A percentile compares a stretch with the other conserved stretches of the same genome.
Conservation (phyloP, 1,140 invertebrate genomes). For the Nilaparvata lugens region DNA sequence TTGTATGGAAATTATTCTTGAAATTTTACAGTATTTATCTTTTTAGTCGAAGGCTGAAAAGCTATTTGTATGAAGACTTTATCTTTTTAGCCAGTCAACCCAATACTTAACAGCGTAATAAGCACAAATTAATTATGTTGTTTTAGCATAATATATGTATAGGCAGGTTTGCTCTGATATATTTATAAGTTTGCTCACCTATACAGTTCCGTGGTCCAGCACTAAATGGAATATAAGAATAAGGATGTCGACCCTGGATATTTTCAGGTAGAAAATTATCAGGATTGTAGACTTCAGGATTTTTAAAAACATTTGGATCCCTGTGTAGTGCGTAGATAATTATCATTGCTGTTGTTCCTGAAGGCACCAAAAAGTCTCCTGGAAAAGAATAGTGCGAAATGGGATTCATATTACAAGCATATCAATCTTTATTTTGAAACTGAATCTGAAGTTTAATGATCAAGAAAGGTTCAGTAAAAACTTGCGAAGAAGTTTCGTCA, state of each 20-base stretch:
- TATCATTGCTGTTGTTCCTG: constrained; percentile 44
- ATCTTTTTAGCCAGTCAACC: too few species aligned
- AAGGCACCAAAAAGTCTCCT: constrained; percentile 39
- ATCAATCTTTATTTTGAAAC: neutral
- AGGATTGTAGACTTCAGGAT: constrained; percentile 66
- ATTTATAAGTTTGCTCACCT: constrained; percentile 36
- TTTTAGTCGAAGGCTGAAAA: too few species aligned
- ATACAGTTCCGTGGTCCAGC: constrained; percentile 67
- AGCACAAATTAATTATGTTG: too few species aligned
- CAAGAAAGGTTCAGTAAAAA: neutral
- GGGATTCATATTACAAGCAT: too few species aligned
- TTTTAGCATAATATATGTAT: too few species aligned
- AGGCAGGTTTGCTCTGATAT: constrained; percentile 57
- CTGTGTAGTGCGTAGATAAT: constrained; percentile 54
- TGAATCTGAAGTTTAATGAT: neutral
- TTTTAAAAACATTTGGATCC: constrained; percentile 50
- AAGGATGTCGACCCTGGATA: constrained; percentile 46
- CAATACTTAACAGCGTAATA: too few species aligned
- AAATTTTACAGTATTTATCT: too few species aligned
- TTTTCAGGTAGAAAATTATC: constrained; percentile 61
- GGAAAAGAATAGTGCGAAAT: neutral
- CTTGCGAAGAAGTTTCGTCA: neutral
- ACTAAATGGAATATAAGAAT: constrained; percentile 63
- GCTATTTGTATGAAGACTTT: too few species aligned
- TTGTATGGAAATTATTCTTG: too few species aligned